These are phyloP conservation scores for Pectinophora gossypiella DNA, from an alignment of 1,140 invertebrate species.

Conservation along the genomic window DNA sequence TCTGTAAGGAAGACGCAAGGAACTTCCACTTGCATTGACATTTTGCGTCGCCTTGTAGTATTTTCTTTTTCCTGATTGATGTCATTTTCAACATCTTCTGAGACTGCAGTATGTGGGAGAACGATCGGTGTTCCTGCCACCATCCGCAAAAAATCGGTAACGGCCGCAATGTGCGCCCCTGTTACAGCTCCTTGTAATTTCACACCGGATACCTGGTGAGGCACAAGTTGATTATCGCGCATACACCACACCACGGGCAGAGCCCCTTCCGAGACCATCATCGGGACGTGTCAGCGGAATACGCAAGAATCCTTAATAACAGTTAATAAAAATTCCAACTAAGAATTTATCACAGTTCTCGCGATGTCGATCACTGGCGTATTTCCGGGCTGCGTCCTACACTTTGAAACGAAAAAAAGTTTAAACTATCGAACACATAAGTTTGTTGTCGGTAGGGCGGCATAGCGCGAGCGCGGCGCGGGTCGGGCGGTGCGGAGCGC, in stretches of 20 bases:
- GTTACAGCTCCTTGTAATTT: slow-evolving; percentile 78
- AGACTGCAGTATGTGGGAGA: slow-evolving; percentile 67
- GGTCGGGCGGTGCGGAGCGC: slow-evolving; percentile 41
- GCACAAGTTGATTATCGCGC: slow-evolving; percentile 79
- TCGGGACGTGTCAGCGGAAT: slow-evolving; percentile 28
- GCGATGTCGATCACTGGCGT: slow-evolving; percentile 34
- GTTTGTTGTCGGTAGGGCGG: slow-evolving; percentile 46
- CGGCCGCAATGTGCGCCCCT: slow-evolving; percentile 77
- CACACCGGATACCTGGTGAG: slow-evolving; percentile 78
- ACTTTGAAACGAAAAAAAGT: slow-evolving; percentile 48
- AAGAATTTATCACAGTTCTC: neutral
- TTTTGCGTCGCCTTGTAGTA: slow-evolving; percentile 57
- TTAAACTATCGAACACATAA: slow-evolving; percentile 45
- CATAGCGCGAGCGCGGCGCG: slow-evolving; percentile 61
- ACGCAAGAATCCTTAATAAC: neutral
- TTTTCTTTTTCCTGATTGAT: slow-evolving; percentile 63
- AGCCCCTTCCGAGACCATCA: slow-evolving; percentile 77
- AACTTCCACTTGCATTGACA: slow-evolving; percentile 72
- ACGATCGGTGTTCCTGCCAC: slow-evolving; percentile 77
- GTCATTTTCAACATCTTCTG: slow-evolving; percentile 57
- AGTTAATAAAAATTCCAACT: neutral
- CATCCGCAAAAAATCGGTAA: slow-evolving; percentile 78
- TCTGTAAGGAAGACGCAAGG: slow-evolving; percentile 73
- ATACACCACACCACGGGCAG: slow-evolving; percentile 79
- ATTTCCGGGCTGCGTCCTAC: slow-evolving; percentile 49